Evolutionary conservation across 1,140 invertebrate genomes (phyloP).

Genomic region (Drosophila serrata): DNA sequence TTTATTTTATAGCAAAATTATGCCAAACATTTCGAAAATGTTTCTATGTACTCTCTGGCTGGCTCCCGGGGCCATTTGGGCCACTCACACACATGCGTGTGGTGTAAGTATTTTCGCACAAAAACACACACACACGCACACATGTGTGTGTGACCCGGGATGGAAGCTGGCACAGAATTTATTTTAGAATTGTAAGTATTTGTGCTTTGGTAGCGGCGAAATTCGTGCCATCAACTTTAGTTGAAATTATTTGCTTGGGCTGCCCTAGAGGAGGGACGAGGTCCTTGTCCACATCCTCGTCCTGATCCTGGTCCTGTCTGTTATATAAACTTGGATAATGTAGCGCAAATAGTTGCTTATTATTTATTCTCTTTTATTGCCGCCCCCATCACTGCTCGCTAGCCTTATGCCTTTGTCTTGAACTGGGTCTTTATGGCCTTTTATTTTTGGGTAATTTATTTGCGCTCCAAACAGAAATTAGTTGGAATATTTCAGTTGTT

Average conservation of each 20-base stretch:
- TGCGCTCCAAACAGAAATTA: slow-evolving; percentile 70
- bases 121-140: slow-evolving; percentile 7
- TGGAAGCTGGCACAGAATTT: slow-evolving; percentile 66
- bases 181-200: slow-evolving; percentile 82
- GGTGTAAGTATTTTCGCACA: slow-evolving; percentile 13
- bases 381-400: slow-evolving; percentile 3
- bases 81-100: slow-evolving; percentile 32
- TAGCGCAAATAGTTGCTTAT: slow-evolving; percentile 83
- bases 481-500: slow-evolving; percentile 78
- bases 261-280: slow-evolving; percentile 12
- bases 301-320: slow-evolving; percentile 28
- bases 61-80: slow-evolving; percentile 56
- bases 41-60: slow-evolving; percentile 75
- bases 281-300: not conserved
- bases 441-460: slow-evolving; percentile 66
- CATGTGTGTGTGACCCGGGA: slow-evolving; percentile 45
- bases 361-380: slow-evolving; percentile 77
- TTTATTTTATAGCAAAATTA: slow-evolving; percentile 84
- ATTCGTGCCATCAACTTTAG: slow-evolving; percentile 75
- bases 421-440: slow-evolving; percentile 50
- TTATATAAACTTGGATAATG: slow-evolving; percentile 82
- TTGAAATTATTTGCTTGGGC: slow-evolving; percentile 77
- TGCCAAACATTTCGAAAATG: slow-evolving; percentile 82
- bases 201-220: slow-evolving; percentile 65
- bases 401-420: slow-evolving; percentile 13